Percentiles rank a stretch among this genome's conserved stretches.
Evolutionary conservation across 1,140 invertebrate genomes (phyloP).

Genomic region (Cephus cinctus): DNA sequence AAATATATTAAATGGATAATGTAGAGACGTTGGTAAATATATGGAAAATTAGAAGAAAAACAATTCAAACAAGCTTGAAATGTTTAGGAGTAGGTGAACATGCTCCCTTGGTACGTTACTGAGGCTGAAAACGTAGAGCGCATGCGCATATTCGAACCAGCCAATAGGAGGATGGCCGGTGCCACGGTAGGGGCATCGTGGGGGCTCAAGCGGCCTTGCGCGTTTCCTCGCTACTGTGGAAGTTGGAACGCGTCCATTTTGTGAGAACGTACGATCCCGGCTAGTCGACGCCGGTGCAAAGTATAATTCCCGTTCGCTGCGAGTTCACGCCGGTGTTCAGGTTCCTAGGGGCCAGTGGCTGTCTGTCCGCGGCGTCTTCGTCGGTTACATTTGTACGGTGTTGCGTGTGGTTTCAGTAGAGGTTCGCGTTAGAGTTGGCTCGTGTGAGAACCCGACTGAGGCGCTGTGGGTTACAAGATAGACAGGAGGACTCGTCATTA

Average conservation of each 20-base stretch:
- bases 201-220: constrained; percentile 30
- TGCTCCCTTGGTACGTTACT: too few species aligned
- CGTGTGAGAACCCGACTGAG: not conserved
- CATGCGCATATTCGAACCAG: constrained; percentile 24
- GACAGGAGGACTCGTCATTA: too few species aligned
- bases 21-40: too few species aligned
- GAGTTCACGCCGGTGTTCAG: constrained; percentile 28
- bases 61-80: too few species aligned
- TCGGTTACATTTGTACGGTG: constrained; percentile 1
- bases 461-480: not conserved
- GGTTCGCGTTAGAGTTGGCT: not conserved
- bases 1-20: too few species aligned
- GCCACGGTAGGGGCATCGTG: constrained; percentile 21
- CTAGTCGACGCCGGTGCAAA: constrained; percentile 42
- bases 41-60: too few species aligned
- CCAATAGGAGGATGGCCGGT: constrained; percentile 14
- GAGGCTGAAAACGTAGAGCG: too few species aligned
- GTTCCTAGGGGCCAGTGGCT: constrained; percentile 32
- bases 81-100: too few species aligned
- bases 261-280: constrained; percentile 33
- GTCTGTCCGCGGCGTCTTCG: constrained; percentile 28
- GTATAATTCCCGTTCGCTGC: constrained; percentile 35
- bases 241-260: constrained; percentile 39
- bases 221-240: constrained; percentile 16
- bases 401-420: not conserved